phyloP scores from a whole-genome alignment of 2,888 invertebrate genomes.

The Epinotia bilunana region DNA sequence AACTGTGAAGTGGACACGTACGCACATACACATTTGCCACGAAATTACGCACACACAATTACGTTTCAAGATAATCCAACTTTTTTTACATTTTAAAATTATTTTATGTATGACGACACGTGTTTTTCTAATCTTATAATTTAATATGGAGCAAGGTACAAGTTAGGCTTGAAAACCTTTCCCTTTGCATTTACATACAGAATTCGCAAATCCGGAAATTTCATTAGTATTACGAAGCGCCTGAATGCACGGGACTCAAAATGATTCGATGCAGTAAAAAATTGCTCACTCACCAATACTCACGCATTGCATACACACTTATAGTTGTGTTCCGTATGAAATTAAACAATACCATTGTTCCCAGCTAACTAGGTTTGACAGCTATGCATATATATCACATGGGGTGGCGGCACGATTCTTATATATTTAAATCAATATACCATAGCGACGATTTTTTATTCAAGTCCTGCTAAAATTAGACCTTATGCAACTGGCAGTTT shows the following conservation, averaged over 20 bases:
- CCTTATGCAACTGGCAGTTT: constrained; percentile 19
- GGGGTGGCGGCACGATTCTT: constrained; percentile 27
- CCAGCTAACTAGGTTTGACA: constrained; percentile 26
- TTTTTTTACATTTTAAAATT: no score
- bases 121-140: no score
- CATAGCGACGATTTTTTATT: constrained; percentile 18
- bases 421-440: constrained; percentile 28
- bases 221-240: background rate
- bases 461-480: background rate
- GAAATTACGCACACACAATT: no score
- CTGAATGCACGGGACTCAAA: constrained; percentile 8
- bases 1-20: no score
- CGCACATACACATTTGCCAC: no score
- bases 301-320: constrained; percentile 1
- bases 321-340: constrained; percentile 12
- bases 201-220: background rate
- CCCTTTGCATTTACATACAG: background rate
- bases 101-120: no score
- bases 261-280: constrained; percentile 26
- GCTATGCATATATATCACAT: constrained; percentile 21
- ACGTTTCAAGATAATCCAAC: no score
- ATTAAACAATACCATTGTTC: constrained; percentile 42
- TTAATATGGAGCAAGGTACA: no score
- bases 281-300: constrained; percentile 18
- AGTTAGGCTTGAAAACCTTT: no score